Evolutionary conservation across 2,797 vertebrate genomes (phyloP).

Genomic region (Masticophis lateralis): DNA sequence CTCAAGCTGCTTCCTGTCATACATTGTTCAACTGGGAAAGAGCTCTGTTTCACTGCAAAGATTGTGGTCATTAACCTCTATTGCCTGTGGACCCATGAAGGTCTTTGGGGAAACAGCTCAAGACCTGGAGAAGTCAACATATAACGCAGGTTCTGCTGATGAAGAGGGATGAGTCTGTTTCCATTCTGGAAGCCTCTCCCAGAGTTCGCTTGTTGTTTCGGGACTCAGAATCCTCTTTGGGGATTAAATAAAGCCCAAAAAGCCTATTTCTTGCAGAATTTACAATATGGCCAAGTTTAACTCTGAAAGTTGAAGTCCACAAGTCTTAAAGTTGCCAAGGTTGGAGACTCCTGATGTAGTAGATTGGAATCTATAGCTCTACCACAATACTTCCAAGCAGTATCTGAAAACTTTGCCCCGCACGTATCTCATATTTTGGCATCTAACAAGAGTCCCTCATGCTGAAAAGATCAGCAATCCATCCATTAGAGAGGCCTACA

Average conservation of each 20-base stretch:
- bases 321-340: too few relatives aligned
- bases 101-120: background rate
- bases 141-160: background rate
- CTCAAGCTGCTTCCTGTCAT: background rate
- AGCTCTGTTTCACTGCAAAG: background rate
- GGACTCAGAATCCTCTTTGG: background rate
- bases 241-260: background rate
- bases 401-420: background rate
- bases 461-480: background rate
- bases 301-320: too few relatives aligned
- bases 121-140: background rate
- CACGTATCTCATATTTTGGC: background rate
- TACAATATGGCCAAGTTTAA: background rate
- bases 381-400: background rate
- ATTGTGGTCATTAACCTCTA: background rate
- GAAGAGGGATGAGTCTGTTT: background rate
- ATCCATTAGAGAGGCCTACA: background rate
- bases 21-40: background rate
- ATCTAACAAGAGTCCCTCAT: background rate
- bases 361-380: background rate
- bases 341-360: background rate
- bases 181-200: too few relatives aligned
- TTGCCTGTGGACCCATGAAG: background rate
- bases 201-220: background rate
- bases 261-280: background rate